Percentiles rank a stretch among this genome's conserved stretches.
Evolutionary conservation across 2,113 vertebrate species (phyloP).

Genomic region (Corynorhinus townsendii): DNA sequence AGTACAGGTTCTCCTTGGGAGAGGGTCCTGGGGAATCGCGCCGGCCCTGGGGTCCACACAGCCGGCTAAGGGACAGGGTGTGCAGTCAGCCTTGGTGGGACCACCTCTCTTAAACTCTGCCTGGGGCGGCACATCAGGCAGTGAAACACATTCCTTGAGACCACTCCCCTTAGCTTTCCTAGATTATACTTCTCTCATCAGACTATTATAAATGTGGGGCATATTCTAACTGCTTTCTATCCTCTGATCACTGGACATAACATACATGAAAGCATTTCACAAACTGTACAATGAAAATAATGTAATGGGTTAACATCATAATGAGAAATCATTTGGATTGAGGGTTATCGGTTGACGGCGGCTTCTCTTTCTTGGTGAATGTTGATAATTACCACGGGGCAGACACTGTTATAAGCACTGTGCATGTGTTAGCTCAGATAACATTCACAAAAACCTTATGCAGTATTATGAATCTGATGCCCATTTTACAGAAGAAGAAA

Average conservation of each 20-base stretch:
- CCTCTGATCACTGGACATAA: not conserved
- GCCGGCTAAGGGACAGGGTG: not conserved
- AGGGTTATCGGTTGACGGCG: not conserved
- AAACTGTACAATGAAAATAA: not conserved
- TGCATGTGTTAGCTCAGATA: not conserved
- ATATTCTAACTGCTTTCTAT: not conserved
- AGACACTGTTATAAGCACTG: not conserved
- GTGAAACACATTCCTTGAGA: not conserved
- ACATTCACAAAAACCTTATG: not conserved
- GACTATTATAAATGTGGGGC: not conserved
- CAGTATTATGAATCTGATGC: not conserved
- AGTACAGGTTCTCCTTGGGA: not conserved
- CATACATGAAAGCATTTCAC: not conserved
- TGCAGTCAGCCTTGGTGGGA: not conserved
- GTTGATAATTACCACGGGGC: not conserved
- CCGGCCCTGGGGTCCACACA: not conserved
- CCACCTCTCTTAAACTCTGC: not conserved
- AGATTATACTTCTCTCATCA: not conserved
- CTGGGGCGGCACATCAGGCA: not conserved
- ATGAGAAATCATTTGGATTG: not conserved
- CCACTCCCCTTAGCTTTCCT: not conserved
- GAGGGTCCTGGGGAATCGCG: not conserved
- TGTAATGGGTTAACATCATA: not conserved
- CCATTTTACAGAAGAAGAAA: conserved; percentile 26
- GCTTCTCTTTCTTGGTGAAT: not conserved